Percentiles rank a stretch among this genome's conserved stretches.
These are phyloP conservation scores for Cantharis lateralis DNA, from an alignment of 2,888 invertebrate genomes.

Conservation along the genomic window DNA sequence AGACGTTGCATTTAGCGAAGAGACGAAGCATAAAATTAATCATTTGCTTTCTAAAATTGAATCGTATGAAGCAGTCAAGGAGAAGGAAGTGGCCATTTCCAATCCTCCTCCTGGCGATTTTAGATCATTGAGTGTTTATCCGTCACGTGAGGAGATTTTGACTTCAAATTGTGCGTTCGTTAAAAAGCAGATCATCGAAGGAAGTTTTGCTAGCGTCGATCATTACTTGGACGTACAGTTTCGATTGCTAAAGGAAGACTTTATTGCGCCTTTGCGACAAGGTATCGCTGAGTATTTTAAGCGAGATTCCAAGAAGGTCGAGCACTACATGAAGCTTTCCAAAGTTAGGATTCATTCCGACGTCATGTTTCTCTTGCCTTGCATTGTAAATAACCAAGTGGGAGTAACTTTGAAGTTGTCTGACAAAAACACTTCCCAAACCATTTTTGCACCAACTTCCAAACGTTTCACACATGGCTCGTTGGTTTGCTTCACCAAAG, in stretches of 20 bases:
- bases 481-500: slow-evolving; percentile 70
- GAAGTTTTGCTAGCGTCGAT: slow-evolving; percentile 60
- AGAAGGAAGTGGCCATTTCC: no score
- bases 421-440: slow-evolving; percentile 46
- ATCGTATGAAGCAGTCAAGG: no score
- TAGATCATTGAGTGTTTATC: slow-evolving; percentile 61
- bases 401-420: slow-evolving; percentile 16
- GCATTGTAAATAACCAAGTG: neutral
- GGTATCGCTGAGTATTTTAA: slow-evolving; percentile 59
- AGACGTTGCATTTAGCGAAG: no score
- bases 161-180: slow-evolving; percentile 53
- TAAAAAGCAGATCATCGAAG: slow-evolving; percentile 64
- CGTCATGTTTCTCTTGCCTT: neutral
- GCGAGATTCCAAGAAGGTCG: neutral
- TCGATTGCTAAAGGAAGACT: slow-evolving; percentile 78
- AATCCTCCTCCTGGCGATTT: slow-evolving; percentile 51
- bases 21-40: no score
- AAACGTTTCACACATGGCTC: slow-evolving; percentile 73
- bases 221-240: slow-evolving; percentile 83
- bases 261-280: slow-evolving; percentile 71
- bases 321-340: neutral
- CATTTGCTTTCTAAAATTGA: no score
- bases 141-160: slow-evolving; percentile 55
- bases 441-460: slow-evolving; percentile 55
- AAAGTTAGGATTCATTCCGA: neutral